Conservation (phyloP, 2,888 invertebrate species). For the Tromatobia lineatoria region DNA sequence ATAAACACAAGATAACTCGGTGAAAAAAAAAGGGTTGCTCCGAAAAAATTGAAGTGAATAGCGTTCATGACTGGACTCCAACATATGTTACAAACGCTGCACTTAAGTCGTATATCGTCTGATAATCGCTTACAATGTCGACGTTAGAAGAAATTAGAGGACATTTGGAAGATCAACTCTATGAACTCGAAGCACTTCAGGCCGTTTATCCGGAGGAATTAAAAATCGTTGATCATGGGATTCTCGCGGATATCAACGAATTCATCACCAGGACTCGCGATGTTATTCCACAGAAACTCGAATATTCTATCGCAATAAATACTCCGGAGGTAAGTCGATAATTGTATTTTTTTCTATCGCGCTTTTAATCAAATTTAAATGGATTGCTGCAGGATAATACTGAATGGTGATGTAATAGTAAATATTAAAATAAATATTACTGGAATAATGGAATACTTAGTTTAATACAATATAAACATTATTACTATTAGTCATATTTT, state of each 20-base stretch:
- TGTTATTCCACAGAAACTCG: constrained; percentile 85
- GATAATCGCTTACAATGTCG: constrained; percentile 66
- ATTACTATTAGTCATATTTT: too few relatives aligned
- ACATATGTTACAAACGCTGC: constrained; percentile 18
- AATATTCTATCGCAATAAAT: constrained; percentile 78
- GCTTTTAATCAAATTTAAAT: too few relatives aligned
- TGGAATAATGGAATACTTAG: too few relatives aligned
- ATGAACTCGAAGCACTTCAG: constrained; percentile 92
- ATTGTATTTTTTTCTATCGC: not conserved
- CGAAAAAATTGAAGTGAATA: not conserved
- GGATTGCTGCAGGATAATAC: too few relatives aligned
- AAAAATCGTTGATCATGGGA: constrained; percentile 87
- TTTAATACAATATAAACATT: too few relatives aligned
- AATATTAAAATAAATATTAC: too few relatives aligned
- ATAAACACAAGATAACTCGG: not conserved
- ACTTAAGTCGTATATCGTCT: not conserved
- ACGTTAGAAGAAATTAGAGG: constrained; percentile 78
- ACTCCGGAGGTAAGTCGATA: constrained; percentile 69
- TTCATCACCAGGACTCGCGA: constrained; percentile 84
- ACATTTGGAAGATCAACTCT: constrained; percentile 89
- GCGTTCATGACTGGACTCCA: not conserved
- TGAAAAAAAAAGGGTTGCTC: not conserved
- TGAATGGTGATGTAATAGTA: too few relatives aligned
- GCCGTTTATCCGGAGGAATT: constrained; percentile 94
- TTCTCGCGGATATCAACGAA: constrained; percentile 87